These are phyloP conservation scores for Thymelicus lineola DNA, from an alignment of 2,888 invertebrate genomes.

Conservation along the genomic window DNA sequence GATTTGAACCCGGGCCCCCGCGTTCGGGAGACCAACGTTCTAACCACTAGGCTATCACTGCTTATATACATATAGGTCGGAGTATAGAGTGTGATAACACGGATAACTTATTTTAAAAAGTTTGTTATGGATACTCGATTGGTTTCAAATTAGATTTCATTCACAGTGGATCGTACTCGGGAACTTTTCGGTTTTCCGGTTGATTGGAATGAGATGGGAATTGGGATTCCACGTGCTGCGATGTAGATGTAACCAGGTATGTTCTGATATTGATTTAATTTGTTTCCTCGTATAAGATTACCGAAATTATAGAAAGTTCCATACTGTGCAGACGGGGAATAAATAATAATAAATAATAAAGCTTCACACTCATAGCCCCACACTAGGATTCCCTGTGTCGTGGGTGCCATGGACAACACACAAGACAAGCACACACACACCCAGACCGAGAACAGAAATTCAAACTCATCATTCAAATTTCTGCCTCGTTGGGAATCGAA, in stretches of 20 bases:
- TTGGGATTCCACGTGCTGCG: slow-evolving; percentile 2
- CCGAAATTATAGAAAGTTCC: background rate
- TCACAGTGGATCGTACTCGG: slow-evolving; percentile 14
- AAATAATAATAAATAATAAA: too few species aligned
- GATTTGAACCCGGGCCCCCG: too few species aligned
- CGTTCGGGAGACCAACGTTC: too few species aligned
- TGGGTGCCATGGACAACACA: too few species aligned
- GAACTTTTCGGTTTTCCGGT: slow-evolving; percentile 33
- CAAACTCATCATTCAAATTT: too few species aligned
- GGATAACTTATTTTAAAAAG: slow-evolving; percentile 23
- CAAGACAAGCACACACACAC: too few species aligned
- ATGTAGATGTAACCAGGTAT: background rate
- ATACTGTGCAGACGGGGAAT: background rate
- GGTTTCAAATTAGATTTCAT: slow-evolving; percentile 28
- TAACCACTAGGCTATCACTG: too few species aligned
- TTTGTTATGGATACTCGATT: slow-evolving; percentile 7
- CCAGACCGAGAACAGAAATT: too few species aligned
- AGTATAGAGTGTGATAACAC: slow-evolving; percentile 16
- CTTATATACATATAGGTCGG: too few species aligned
- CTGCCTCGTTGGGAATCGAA: too few species aligned
- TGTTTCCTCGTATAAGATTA: background rate
- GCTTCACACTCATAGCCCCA: too few species aligned
- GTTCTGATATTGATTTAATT: background rate
- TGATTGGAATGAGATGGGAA: slow-evolving; percentile 30
- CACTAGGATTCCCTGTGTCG: too few species aligned